Conservation (phyloP, 1,140 invertebrate genomes). For the Trichonephila clavipes region DNA sequence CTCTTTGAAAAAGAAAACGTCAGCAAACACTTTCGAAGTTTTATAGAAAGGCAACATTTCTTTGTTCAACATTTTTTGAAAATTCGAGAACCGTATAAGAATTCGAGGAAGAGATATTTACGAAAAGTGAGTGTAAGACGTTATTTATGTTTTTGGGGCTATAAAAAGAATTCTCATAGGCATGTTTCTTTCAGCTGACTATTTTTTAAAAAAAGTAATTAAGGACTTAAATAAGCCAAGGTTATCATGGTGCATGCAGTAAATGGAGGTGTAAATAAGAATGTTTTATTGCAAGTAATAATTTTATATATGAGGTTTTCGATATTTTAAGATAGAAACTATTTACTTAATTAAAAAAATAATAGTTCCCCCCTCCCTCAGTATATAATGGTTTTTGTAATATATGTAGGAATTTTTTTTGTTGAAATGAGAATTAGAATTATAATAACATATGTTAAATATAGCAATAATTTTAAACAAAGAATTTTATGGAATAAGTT, state of each 20-base stretch:
- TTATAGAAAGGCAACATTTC: slow-evolving; percentile 4
- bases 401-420: too few relatives aligned
- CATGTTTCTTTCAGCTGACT: not conserved
- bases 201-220: not conserved
- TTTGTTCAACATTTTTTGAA: slow-evolving; percentile 7
- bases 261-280: too few relatives aligned
- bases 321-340: too few relatives aligned
- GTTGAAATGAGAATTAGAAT: too few relatives aligned
- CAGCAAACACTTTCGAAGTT: slow-evolving; percentile 19
- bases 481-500: too few relatives aligned
- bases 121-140: not conserved
- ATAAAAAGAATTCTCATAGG: not conserved
- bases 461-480: too few relatives aligned
- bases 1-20: not conserved
- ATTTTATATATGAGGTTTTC: too few relatives aligned
- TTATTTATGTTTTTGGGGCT: not conserved
- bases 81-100: not conserved
- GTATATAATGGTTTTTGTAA: too few relatives aligned
- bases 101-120: not conserved
- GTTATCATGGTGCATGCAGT: not conserved
- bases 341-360: too few relatives aligned
- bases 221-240: not conserved
- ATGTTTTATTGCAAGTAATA: too few relatives aligned
- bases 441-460: too few relatives aligned
- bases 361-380: too few relatives aligned